phyloP scores from a whole-genome alignment of 2,797 vertebrate genomes.

The Tauraco hartlaubi region DNA sequence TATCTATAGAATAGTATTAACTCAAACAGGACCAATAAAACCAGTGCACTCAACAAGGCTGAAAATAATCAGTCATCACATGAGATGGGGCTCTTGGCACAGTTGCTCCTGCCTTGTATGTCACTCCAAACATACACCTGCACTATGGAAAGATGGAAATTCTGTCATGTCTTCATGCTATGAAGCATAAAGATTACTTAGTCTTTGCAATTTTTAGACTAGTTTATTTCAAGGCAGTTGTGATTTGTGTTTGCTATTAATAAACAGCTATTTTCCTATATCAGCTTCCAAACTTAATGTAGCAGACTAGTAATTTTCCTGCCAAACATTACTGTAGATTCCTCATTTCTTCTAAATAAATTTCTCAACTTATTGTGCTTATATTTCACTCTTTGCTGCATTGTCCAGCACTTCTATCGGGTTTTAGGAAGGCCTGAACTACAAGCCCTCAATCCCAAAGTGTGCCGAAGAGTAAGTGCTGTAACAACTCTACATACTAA shows the following conservation, averaged over 20 bases:
- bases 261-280: background rate
- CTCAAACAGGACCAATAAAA: background rate
- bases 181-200: background rate
- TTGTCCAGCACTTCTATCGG: background rate
- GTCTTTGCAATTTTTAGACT: background rate
- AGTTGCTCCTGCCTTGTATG: background rate
- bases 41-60: background rate
- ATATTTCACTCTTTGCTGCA: background rate
- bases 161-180: background rate
- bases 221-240: background rate
- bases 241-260: background rate
- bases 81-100: background rate
- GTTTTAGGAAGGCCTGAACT: background rate
- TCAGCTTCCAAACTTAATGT: background rate
- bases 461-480: background rate
- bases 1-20: background rate
- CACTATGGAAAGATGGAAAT: background rate
- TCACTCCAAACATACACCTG: background rate
- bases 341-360: background rate
- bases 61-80: background rate
- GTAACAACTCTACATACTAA: constrained; percentile 38
- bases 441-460: background rate
- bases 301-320: background rate
- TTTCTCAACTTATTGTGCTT: background rate
- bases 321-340: background rate